Evolutionary conservation across 64 coral and sea anemone species (phyloP), one percentile per base, ranked within the genome.

Genomic region (Trachythela sp.): DNA sequence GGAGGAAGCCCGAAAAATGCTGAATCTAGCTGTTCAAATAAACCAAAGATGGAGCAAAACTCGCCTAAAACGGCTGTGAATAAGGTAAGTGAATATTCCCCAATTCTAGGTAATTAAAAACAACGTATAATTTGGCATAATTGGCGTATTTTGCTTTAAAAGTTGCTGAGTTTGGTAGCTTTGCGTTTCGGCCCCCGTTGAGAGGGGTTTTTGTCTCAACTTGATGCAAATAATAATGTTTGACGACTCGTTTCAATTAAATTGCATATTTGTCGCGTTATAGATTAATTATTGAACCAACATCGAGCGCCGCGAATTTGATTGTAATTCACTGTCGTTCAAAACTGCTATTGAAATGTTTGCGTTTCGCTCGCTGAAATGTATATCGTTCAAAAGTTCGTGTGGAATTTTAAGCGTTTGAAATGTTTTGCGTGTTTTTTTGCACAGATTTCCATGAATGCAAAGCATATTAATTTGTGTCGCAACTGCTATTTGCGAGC

Each of bases 201-300:
- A 52, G 49, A 52, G 22, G 22, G 49, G 13, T 52, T 52, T 52
- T 52, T 52, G 49, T 52, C 49, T 52, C 49, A 52, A 52, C 13
- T 11, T 15, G 56, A 64, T 64, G 15, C 56, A 64, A 64, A 64
- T 64, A 64, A 64, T 64, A 64, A 5, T 64, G 56, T 64, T 64
- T 64, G 56, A 64, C 18, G 56, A 64, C 20, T 45, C 4, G 24
- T 64, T 64, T 64, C 56, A 64, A 64, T 64, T 64, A 64, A 64
- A 64, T 64, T 64, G 56, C 56, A 64, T 64, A 18, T 64, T 64
- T 64, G 20, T 64, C 20, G 56, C 56, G 15, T 64, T 64, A 64
- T 64, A 64, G 17, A 64, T 64, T 64, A 64, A 64, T 64, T 64
- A 64, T 64, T 64, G 56, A 64, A 64, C 56, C 56, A 64, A 64